phyloP scores from a whole-genome alignment of 2,888 invertebrate species.

The Gibbula magus region DNA sequence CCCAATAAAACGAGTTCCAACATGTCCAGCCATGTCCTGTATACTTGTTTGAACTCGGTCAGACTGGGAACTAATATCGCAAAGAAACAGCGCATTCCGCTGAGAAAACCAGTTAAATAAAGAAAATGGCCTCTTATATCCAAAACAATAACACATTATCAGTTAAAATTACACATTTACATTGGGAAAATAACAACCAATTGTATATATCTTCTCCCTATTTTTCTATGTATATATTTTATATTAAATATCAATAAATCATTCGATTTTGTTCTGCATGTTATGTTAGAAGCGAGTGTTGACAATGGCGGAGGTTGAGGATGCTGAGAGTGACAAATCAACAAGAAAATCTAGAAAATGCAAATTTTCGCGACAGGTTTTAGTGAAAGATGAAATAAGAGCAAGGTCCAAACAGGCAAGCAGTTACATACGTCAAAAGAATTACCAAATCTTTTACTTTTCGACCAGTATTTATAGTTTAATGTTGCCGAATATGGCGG shows the following conservation, averaged over 20 bases:
- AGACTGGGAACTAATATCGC: no score
- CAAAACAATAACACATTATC: no score
- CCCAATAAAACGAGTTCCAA: no score
- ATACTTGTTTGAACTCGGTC: no score
- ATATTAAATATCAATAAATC: no score
- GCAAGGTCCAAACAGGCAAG: conserved; percentile 60
- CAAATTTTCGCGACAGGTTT: conserved; percentile 59
- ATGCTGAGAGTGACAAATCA: conserved; percentile 33
- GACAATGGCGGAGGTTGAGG: conserved; percentile 46
- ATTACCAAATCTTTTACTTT: background rate
- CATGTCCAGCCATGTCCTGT: no score
- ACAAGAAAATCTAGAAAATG: conserved; percentile 55
- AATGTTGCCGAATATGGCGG: background rate
- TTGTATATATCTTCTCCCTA: no score
- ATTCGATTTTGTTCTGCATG: background rate
- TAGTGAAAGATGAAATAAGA: conserved; percentile 60
- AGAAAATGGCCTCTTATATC: no score
- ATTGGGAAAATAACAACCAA: no score
- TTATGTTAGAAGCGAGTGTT: conserved; percentile 5
- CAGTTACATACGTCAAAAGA: background rate
- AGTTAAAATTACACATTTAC: no score
- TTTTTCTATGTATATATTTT: background rate
- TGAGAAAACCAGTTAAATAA: no score
- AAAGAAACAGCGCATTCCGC: no score
- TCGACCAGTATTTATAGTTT: background rate